phyloP scores from a whole-genome alignment of 37 sponge, comb jelly and placozoan genomes.

The Aphrocallistes beatrix region DNA sequence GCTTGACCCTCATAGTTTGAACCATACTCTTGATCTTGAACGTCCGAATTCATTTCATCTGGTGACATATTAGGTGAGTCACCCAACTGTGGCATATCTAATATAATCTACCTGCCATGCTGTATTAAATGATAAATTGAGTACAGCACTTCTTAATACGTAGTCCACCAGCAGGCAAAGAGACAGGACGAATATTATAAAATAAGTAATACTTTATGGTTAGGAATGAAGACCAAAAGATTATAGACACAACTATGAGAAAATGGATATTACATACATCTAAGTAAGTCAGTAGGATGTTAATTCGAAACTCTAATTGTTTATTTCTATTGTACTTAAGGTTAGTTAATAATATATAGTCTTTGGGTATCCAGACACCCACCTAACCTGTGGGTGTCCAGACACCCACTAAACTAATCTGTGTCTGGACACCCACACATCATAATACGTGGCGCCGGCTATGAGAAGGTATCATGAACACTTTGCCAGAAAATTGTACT shows the following conservation, averaged over 20 bases:
- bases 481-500: too few relatives aligned
- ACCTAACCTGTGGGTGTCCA: neutral
- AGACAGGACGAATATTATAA: neutral
- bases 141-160: neutral
- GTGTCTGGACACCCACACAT: neutral
- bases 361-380: neutral
- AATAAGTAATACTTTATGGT: neutral
- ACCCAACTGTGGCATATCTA: neutral
- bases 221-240: neutral
- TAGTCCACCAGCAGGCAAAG: neutral
- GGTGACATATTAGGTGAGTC: neutral
- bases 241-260: neutral
- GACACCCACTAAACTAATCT: neutral
- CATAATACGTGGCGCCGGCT: neutral
- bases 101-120: neutral
- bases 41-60: neutral
- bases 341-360: neutral
- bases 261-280: neutral
- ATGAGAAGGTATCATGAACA: too few relatives aligned
- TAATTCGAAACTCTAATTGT: too few relatives aligned
- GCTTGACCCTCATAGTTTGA: neutral
- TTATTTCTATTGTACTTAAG: neutral
- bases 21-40: neutral
- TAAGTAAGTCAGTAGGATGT: neutral
- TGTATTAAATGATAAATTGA: neutral